Evolutionary conservation across 2,888 invertebrate genomes (phyloP).

Genomic region (Tineola bisselliella): DNA sequence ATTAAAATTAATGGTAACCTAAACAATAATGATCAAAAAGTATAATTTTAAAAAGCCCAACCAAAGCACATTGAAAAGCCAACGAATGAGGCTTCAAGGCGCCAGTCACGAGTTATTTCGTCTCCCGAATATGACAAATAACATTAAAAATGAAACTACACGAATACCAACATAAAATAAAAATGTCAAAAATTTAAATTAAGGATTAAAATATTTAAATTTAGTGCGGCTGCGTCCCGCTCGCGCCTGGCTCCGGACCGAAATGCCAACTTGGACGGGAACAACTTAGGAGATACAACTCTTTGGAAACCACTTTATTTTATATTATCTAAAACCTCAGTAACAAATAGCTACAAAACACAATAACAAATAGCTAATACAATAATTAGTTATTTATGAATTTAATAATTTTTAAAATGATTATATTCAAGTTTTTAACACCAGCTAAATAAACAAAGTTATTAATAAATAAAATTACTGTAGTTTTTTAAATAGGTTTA

Average conservation of each 20-base stretch:
- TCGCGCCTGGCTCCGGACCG: constrained; percentile 23
- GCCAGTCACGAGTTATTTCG: constrained; percentile 48
- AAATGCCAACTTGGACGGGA: constrained; percentile 12
- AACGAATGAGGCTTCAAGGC: constrained; percentile 29
- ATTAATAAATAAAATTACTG: no score
- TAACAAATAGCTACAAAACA: no score
- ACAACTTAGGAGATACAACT: not conserved
- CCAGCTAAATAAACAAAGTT: no score
- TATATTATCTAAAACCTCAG: not conserved
- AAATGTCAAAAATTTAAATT: constrained; percentile 70
- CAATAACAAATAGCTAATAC: no score
- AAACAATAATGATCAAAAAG: not conserved
- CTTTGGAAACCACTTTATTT: constrained; percentile 12
- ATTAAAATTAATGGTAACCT: not conserved
- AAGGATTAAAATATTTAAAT: constrained; percentile 69
- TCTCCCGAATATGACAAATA: constrained; percentile 65
- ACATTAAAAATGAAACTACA: constrained; percentile 66
- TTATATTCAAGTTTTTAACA: no score
- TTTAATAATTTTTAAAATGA: no score
- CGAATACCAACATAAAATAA: constrained; percentile 68
- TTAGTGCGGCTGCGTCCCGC: constrained; percentile 61
- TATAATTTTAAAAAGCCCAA: not conserved
- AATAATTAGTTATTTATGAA: no score
- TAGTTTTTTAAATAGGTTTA: no score
- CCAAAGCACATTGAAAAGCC: not conserved